These are phyloP conservation scores for Embidobia sp. DNA, from an alignment of 2,888 invertebrate species.

Conservation along the genomic window DNA sequence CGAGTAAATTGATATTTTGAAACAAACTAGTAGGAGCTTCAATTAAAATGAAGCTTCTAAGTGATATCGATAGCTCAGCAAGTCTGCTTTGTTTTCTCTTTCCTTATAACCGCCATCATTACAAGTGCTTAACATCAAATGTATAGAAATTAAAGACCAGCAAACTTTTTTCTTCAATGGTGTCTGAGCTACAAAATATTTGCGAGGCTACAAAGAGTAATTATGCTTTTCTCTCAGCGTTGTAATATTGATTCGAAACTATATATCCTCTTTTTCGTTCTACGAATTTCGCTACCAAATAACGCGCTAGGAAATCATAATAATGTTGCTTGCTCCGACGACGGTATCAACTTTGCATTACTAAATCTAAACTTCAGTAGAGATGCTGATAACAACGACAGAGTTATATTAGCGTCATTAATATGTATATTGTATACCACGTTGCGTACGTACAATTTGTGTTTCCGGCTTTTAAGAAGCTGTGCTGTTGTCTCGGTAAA, in stretches of 20 bases:
- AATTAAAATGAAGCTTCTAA: no score
- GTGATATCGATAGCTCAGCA: no score
- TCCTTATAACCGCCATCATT: background rate
- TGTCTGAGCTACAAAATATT: slow-evolving; percentile 48
- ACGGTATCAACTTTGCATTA: slow-evolving; percentile 18
- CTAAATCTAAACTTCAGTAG: slow-evolving; percentile 47
- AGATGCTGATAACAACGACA: slow-evolving; percentile 47
- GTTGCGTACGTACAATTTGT: slow-evolving; percentile 22
- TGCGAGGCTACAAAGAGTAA: slow-evolving; percentile 23
- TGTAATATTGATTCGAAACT: slow-evolving; percentile 33
- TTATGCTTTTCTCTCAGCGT: slow-evolving; percentile 51
- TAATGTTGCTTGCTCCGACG: slow-evolving; percentile 7
- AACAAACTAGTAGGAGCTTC: no score
- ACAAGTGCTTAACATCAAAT: background rate
- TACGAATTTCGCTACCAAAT: slow-evolving; percentile 6
- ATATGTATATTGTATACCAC: slow-evolving; percentile 40
- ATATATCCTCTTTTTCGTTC: slow-evolving; percentile 10
- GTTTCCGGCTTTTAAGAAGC: background rate
- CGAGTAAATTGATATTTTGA: no score
- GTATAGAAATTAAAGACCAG: background rate
- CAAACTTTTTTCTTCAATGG: slow-evolving; percentile 18
- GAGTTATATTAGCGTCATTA: slow-evolving; percentile 31
- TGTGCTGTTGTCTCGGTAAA: slow-evolving; percentile 4
- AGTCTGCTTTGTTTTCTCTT: no score
- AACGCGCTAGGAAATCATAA: slow-evolving; percentile 14